Conservation (phyloP, 2,888 invertebrate genomes). For the Euplexia lucipara region DNA sequence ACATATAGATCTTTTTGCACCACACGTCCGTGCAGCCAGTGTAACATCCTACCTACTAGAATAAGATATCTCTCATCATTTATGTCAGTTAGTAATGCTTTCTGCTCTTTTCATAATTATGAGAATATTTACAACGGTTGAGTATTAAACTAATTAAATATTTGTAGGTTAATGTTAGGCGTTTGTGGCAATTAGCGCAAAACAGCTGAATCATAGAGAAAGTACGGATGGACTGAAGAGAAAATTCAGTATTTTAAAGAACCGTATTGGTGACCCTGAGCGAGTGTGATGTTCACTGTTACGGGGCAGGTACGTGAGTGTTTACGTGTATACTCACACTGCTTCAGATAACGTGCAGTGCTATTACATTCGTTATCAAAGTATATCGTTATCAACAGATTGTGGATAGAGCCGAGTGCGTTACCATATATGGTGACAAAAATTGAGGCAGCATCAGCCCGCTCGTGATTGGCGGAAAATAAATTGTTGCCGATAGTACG, state of each 20-base stretch:
- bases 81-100: constrained; percentile 71
- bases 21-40: constrained; percentile 41
- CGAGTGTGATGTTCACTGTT: constrained; percentile 39
- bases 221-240: constrained; percentile 74
- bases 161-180: constrained; percentile 79
- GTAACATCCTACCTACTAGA: constrained; percentile 51
- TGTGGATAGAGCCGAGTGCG: constrained; percentile 80
- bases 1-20: constrained; percentile 33
- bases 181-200: constrained; percentile 77
- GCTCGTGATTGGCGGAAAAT: constrained; percentile 92
- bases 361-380: constrained; percentile 76
- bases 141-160: constrained; percentile 77
- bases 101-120: constrained; percentile 75
- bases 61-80: constrained; percentile 65
- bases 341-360: constrained; percentile 52
- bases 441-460: constrained; percentile 88
- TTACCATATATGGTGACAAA: constrained; percentile 96
- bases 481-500: constrained; percentile 88
- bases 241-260: constrained; percentile 68
- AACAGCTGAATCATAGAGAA: constrained; percentile 82
- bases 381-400: constrained; percentile 80
- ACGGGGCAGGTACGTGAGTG: constrained; percentile 63
- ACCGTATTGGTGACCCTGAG: constrained; percentile 53
- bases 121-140: constrained; percentile 70
- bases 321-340: constrained; percentile 60